Conservation (phyloP, 2,888 invertebrate species). For the Andrena dorsata region DNA sequence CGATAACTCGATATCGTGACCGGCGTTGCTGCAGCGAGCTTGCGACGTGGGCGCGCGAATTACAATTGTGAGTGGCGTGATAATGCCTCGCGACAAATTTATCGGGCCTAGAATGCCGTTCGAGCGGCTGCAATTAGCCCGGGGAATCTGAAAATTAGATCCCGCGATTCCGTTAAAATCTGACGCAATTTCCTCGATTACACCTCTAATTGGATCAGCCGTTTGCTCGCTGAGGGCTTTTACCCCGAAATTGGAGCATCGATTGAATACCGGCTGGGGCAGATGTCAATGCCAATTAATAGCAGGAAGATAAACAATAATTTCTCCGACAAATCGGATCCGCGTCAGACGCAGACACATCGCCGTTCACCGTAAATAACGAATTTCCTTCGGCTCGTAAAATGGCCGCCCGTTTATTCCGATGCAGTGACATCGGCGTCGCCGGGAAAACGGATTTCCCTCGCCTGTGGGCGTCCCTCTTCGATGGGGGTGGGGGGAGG, state of each 20-base stretch:
- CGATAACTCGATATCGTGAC: background rate
- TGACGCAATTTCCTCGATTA: constrained; percentile 62
- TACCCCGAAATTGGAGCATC: constrained; percentile 36
- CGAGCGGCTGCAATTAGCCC: constrained; percentile 25
- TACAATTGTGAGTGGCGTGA: background rate
- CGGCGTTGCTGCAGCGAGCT: background rate
- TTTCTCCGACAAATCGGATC: constrained; percentile 11
- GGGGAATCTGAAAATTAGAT: constrained; percentile 55
- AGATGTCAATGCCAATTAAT: constrained; percentile 51
- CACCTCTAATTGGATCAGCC: constrained; percentile 50
- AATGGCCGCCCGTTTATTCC: constrained; percentile 8
- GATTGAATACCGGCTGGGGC: constrained; percentile 45
- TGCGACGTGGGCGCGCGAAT: constrained; percentile 8
- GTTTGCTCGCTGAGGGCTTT: constrained; percentile 29
- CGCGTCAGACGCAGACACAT: background rate
- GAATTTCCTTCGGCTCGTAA: constrained; percentile 10
- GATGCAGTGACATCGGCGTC: background rate
- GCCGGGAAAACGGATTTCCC: constrained; percentile 23
- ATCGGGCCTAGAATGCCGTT: constrained; percentile 22
- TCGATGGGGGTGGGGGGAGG: too few species aligned
- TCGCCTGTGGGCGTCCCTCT: background rate
- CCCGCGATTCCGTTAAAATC: constrained; percentile 58
- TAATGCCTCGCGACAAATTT: constrained; percentile 41
- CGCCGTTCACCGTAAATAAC: constrained; percentile 20
- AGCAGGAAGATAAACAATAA: constrained; percentile 55